Evolutionary conservation across 2,888 invertebrate species (phyloP), one percentile per base, ranked within the genome.

Genomic region (Tenthredo mesomela): DNA sequence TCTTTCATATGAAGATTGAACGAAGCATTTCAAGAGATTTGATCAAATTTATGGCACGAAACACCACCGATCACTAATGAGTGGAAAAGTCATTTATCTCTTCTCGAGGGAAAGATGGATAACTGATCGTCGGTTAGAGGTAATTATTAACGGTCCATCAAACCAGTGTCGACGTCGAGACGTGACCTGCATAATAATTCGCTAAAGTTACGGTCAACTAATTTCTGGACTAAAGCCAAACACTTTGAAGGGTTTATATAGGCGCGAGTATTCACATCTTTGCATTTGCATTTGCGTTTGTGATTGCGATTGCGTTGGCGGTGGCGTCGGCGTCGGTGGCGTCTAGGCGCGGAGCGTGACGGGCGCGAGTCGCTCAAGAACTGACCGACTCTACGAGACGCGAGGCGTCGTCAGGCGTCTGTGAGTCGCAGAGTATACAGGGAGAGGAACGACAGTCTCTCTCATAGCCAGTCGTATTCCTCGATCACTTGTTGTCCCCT

Each of bases 321-420:
- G 54, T n/a, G 77, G 77, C 80, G 80, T 78, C 21, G 78, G 54
- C 58, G 78, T 80, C 47, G 65, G 67, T 70, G 67, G 82, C 67
- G 70, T 67, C 54, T 82, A 82, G 67, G 82, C 82, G 82, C 82
- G 82, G 67, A 82, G 82, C 82, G 82, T 82, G 84, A 82, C 85
- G 86, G 87, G 84, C 86, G 85, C 87, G 85, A 88, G 86, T 89
- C 88, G 87, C 87, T 85, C 84, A 85, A 86, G 86, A 86, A 86
- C 86, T 86, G 87, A 87, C 86, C 86, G 88, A 87, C 88, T 87
- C 87, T 86, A 37, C 40, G 84, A 75, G 77, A 73, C 84, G 84
- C 71, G 84, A 50, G 73, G 73, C 71, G 73, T 84, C 84, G 82
- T 82, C 65, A 70, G 70, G 82, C 82, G 65, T 82, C 82, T 77